These are phyloP conservation scores for Labia minor DNA, from an alignment of 2,888 invertebrate genomes.

Conservation along the genomic window DNA sequence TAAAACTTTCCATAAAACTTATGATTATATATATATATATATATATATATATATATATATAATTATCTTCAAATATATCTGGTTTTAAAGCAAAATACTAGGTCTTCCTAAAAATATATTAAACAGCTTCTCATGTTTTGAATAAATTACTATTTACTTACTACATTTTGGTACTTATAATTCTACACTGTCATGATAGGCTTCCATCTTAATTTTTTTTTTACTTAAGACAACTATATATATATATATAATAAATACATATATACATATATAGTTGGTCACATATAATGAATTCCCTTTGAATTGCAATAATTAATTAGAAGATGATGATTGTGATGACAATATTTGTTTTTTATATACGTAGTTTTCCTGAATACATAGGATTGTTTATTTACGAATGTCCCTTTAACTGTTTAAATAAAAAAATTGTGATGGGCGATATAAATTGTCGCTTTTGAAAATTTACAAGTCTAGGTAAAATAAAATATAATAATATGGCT, in stretches of 20 bases:
- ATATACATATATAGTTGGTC: not conserved
- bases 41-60: too few species aligned
- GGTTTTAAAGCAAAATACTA: not conserved
- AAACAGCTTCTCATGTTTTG: not conserved
- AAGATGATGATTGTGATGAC: not conserved
- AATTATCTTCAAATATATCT: not conserved
- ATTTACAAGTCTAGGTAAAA: constrained; percentile 5
- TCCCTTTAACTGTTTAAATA: not conserved
- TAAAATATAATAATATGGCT: constrained; percentile 4
- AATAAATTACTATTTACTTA: too few species aligned
- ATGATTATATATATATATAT: too few species aligned
- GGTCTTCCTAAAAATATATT: not conserved
- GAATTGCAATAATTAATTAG: not conserved
- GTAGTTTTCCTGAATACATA: not conserved
- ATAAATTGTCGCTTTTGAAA: not conserved
- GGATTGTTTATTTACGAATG: not conserved
- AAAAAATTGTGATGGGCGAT: not conserved
- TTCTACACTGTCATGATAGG: too few species aligned
- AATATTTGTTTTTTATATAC: too few species aligned
- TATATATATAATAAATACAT: not conserved
- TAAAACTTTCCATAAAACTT: too few species aligned
- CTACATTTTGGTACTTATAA: too few species aligned
- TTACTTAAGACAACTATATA: not conserved
- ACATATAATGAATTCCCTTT: not conserved
- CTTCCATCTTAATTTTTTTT: too few species aligned